Percentiles rank a stretch among this genome's conserved stretches.
Conservation (phyloP, 1,140 invertebrate species). For the Scaptomyza pallida region DNA sequence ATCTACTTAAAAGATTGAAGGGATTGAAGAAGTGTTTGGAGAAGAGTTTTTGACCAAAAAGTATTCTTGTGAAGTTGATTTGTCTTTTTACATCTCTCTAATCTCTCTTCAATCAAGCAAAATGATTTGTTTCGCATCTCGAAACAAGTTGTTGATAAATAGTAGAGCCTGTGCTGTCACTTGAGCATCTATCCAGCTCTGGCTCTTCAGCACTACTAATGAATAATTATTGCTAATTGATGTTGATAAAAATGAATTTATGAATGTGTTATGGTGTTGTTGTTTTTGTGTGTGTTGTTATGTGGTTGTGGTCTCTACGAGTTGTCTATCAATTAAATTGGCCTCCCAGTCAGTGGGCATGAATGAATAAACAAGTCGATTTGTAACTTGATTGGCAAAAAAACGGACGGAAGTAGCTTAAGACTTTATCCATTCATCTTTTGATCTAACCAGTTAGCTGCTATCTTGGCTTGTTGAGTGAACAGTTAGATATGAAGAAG, state of each 20-base stretch:
- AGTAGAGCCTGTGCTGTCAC: neutral
- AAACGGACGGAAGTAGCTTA: conserved; percentile 31
- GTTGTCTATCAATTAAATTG: conserved; percentile 72
- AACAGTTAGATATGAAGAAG: conserved; percentile 36
- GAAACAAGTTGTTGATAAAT: conserved; percentile 25
- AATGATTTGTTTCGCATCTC: neutral
- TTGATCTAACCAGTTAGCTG: conserved; percentile 2
- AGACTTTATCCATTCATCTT: conserved; percentile 22
- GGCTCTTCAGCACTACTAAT: conserved; percentile 37
- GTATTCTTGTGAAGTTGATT: no score
- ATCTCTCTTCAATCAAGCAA: neutral
- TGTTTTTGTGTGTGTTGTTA: neutral
- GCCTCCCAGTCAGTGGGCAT: conserved; percentile 45
- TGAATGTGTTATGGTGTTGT: conserved; percentile 57
- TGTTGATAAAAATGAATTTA: conserved; percentile 79
- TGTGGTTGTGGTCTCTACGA: conserved; percentile 13
- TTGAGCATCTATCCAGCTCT: conserved; percentile 4
- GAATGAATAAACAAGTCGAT: conserved; percentile 45
- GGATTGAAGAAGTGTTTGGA: neutral
- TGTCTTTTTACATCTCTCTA: no score
- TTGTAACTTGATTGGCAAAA: conserved; percentile 53
- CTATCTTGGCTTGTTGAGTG: neutral
- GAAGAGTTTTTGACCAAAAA: no score
- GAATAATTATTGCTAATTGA: conserved; percentile 80
- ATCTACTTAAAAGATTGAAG: neutral